Evolutionary conservation across 2,113 vertebrate genomes (phyloP), one percentile per base, ranked within the genome.

Genomic region (Osmerus mordax): DNA sequence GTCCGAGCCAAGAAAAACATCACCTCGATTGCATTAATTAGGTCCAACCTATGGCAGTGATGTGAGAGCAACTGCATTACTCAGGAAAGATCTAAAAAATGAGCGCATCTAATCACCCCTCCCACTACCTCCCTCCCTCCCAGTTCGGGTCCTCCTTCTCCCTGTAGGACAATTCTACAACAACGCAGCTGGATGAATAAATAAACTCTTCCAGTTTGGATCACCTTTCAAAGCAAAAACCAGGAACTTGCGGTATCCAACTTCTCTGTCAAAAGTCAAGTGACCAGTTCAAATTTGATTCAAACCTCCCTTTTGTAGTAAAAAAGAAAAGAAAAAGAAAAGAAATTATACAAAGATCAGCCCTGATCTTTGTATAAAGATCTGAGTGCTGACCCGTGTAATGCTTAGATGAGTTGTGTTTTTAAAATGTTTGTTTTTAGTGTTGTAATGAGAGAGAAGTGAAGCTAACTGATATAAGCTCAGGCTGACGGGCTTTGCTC

Each of bases 1-100:
- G 29, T 78, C 76, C 7, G 67, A 70, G 93, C 93, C 94, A 96
- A 95, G 87, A 93, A 90, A 90, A 94, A 95, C 91, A 94, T 92
- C 91, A 92, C 90, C 90, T 91, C 91, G 83, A 85, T 86, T 91
- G 89, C 91, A 82, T 92, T 92, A 94, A 94, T 93, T 93, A 92
- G 87, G 91, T 16, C 28, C 15, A 60, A 85, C 78, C 69, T 74
- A 77, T 87, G 83, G 79, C 79, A 81, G 78, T 85, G 87, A 85
- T 32, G 72, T 83, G 71, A 83, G 78, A 76, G 78, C 70, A 81
- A 83, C 65, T 72, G 72, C 75, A 78, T 78, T 82, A 80, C 81
- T 85, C 69, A 70, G 68, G 69, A 69, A 62, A 9, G 19, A 66
- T 61, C 73, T 74, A 81, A 81, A 62, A 74, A 78, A 74, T 11